phyloP scores from a whole-genome alignment of 2,113 vertebrate genomes.

The Nycticebus coucang region DNA sequence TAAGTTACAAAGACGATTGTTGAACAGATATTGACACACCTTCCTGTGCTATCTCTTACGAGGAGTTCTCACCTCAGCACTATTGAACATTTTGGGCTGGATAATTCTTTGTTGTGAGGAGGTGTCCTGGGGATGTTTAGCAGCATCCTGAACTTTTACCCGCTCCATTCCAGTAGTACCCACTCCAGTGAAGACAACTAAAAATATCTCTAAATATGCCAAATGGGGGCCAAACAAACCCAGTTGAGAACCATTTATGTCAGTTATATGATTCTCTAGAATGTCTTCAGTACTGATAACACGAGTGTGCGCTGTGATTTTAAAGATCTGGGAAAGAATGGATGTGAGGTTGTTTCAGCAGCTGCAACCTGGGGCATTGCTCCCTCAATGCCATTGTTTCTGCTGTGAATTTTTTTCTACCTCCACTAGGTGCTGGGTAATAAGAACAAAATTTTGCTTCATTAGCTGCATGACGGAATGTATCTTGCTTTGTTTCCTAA shows the following conservation, averaged over 20 bases:
- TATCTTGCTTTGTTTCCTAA: background rate
- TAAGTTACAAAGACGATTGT: background rate
- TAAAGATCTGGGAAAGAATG: background rate
- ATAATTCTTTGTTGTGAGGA: background rate
- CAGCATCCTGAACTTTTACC: background rate
- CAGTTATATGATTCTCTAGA: background rate
- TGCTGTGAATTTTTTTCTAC: background rate
- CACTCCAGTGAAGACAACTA: background rate
- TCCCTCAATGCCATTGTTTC: background rate
- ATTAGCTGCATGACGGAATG: too few relatives aligned
- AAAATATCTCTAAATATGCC: background rate
- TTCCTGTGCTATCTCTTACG: background rate
- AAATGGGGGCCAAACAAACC: too few relatives aligned
- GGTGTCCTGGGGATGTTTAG: background rate
- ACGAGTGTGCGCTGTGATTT: background rate
- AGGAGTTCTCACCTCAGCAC: background rate
- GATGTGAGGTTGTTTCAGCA: too few relatives aligned
- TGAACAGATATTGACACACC: background rate
- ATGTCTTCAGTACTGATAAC: background rate
- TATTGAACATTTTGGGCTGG: background rate
- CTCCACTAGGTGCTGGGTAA: background rate
- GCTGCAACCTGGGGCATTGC: too few relatives aligned
- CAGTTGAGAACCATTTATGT: background rate
- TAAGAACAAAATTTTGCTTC: background rate
- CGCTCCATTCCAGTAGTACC: background rate